Evolutionary conservation across 2,113 vertebrate species (phyloP), one percentile per base, ranked within the genome.

Genomic region (Hemiscyllium ocellatum): DNA sequence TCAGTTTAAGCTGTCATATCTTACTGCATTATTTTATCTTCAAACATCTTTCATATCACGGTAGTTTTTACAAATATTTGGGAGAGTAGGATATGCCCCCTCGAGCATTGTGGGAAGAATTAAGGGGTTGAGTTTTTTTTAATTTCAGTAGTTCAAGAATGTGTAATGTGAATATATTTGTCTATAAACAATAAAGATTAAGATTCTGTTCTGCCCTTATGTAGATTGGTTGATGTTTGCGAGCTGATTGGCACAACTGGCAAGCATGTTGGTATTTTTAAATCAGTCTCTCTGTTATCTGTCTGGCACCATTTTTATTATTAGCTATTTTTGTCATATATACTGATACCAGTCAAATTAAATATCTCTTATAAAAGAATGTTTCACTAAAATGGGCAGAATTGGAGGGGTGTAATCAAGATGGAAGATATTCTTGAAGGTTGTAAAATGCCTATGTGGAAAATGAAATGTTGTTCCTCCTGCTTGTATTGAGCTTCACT

Each of bases 1-100:
- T 76, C 94, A 47, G 12, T 26, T 95, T 95, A 47, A 95, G 94
- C 47, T 72, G 68, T 26, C 17, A 72, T 52, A 72, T 68, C 4
- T 76, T 42, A 72, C 94, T 76, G 26, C 19, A 72, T 12, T 72
- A 95, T 72, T 95, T 95, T 50, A 72, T 72, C 69, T 76, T 76
- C 94, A 95, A 95, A 69, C 68, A 50, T 72, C 93, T 72, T 95
- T 66, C 37, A 61, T 93, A 37, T 93, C 37, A 93, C 61, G 22
- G 37, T 66, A 72, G 17, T 42, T 95, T 72, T 95, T 66, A 50
- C 50, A 90, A 29, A 95, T 70, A 47, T 76, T 95, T 50, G 94
- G 69, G 69, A 70, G 68, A 95, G 69, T 17, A 19, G 72, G 26
- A 76, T 95, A 47, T 95, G 94, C 42, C 42, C 42, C 24, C 2